Conservation (phyloP, 2,888 invertebrate species). For the Chrysolina haemoptera region DNA sequence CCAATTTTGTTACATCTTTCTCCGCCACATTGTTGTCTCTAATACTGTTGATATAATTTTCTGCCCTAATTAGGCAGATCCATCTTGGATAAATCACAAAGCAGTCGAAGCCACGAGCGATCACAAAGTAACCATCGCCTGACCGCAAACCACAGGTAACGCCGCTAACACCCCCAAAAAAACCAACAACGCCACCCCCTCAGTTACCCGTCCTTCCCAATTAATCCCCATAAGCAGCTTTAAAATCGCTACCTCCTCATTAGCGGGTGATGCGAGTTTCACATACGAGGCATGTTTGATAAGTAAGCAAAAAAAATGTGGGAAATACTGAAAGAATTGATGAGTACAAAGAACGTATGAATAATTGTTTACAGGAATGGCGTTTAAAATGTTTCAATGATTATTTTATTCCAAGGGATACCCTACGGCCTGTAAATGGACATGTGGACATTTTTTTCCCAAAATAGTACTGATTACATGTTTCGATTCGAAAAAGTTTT, state of each 20-base stretch:
- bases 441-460: too few relatives aligned
- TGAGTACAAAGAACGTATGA: too few relatives aligned
- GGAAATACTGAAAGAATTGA: too few relatives aligned
- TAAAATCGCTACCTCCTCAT: slow-evolving; percentile 59
- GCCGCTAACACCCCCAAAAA: neutral
- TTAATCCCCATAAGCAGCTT: slow-evolving; percentile 45
- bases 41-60: neutral
- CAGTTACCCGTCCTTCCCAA: slow-evolving; percentile 43
- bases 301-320: too few relatives aligned
- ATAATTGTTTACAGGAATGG: too few relatives aligned
- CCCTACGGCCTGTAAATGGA: too few relatives aligned
- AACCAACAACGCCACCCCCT: slow-evolving; percentile 24
- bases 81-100: neutral
- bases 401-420: too few relatives aligned
- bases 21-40: neutral
- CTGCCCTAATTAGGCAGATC: neutral
- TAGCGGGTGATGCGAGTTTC: slow-evolving; percentile 38
- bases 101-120: slow-evolving; percentile 7
- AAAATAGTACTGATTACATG: too few relatives aligned
- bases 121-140: neutral
- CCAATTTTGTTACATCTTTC: neutral
- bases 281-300: slow-evolving; percentile 25
- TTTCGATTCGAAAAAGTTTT: too few relatives aligned
- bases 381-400: too few relatives aligned
- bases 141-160: slow-evolving; percentile 15